Evolutionary conservation across 2,888 invertebrate genomes (phyloP).

Genomic region (Doris montereyensis): DNA sequence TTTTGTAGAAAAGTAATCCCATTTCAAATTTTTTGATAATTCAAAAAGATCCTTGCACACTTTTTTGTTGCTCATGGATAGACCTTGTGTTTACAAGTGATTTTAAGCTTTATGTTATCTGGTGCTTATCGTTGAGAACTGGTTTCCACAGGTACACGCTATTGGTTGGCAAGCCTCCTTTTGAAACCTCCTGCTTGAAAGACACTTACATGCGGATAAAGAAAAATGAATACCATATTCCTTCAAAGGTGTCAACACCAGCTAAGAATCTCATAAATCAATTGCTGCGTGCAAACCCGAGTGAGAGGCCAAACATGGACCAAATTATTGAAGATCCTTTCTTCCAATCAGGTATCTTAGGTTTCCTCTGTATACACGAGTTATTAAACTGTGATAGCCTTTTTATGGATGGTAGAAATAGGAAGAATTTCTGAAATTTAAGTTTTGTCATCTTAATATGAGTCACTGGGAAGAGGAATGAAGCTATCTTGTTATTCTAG

Average conservation of each 20-base stretch:
- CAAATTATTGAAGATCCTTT: conserved; percentile 71
- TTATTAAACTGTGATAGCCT: background rate
- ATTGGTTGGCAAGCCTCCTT: conserved; percentile 96
- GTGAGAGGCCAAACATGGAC: conserved; percentile 73
- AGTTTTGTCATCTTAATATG: background rate
- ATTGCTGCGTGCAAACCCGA: conserved; percentile 74
- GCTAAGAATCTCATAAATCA: conserved; percentile 73
- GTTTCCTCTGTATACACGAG: no score
- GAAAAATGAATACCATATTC: conserved; percentile 90
- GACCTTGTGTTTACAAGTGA: no score
- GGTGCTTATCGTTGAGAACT: no score
- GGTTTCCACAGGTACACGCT: conserved; percentile 86
- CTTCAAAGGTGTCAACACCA: conserved; percentile 68
- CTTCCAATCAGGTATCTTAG: conserved; percentile 68
- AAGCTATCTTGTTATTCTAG: background rate
- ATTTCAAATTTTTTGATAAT: no score
- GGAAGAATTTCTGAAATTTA: background rate
- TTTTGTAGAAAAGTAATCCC: no score
- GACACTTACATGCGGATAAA: conserved; percentile 97
- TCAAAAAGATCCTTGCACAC: no score
- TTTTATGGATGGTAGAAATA: background rate
- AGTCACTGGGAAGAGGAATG: background rate
- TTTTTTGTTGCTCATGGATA: no score
- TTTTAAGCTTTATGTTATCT: no score
- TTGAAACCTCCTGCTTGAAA: conserved; percentile 94